Conservation (phyloP, 2,797 vertebrate species). For the Thripadectes ignobilis region DNA sequence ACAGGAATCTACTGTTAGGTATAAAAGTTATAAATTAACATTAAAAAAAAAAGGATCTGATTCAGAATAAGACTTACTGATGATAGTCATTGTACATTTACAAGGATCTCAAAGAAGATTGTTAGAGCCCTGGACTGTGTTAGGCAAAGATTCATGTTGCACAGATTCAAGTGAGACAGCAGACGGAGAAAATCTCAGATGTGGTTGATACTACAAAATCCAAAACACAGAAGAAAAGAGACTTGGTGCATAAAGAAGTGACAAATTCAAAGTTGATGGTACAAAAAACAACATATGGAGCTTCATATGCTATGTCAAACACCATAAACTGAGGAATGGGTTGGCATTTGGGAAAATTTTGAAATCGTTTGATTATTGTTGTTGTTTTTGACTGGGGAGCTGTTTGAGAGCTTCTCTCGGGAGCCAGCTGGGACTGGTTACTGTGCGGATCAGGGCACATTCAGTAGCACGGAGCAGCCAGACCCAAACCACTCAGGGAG, state of each 20-base stretch:
- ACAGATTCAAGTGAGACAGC: background rate
- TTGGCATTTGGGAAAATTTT: constrained; percentile 2
- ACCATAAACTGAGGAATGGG: background rate
- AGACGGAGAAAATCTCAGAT: background rate
- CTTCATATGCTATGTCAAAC: constrained; percentile 31
- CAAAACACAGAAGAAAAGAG: constrained; percentile 43
- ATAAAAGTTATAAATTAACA: background rate
- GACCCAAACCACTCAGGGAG: background rate
- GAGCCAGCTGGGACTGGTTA: background rate
- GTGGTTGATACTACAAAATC: background rate
- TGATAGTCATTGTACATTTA: background rate
- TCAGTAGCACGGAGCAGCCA: background rate
- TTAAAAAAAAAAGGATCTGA: background rate
- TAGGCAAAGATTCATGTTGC: background rate
- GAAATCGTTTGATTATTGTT: constrained; percentile 18
- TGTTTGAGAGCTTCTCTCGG: background rate
- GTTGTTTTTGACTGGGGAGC: background rate
- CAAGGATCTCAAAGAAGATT: background rate
- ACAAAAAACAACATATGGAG: constrained; percentile 48
- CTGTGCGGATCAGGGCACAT: background rate
- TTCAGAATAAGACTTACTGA: background rate
- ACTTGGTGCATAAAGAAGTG: background rate
- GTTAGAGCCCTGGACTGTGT: background rate
- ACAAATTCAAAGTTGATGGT: background rate
- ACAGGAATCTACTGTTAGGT: background rate